A percentile compares a stretch with the other conserved stretches of the same genome.
These are phyloP conservation scores for Papilio dardanus DNA, from an alignment of 1,140 invertebrate genomes.

Conservation along the genomic window DNA sequence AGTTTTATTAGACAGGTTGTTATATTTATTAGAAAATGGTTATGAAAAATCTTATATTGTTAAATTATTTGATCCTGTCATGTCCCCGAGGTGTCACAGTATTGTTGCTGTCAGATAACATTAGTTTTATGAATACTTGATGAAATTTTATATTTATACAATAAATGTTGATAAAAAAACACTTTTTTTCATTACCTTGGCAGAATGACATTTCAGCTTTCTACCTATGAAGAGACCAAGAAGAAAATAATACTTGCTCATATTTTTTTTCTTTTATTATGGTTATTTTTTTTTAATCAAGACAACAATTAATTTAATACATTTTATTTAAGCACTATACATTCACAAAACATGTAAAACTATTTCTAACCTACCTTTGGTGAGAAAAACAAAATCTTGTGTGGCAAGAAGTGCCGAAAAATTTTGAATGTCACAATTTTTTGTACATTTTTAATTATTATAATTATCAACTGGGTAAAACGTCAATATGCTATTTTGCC, in stretches of 20 bases:
- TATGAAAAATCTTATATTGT: constrained; percentile 86
- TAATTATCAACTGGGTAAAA: constrained; percentile 11
- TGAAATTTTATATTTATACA: constrained; percentile 7
- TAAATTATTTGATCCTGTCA: constrained; percentile 88
- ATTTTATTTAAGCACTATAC: constrained; percentile 5
- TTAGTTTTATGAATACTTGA: neutral
- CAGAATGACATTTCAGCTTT: neutral
- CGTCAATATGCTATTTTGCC: neutral
- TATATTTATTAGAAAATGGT: constrained; percentile 89
- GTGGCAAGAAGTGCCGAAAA: constrained; percentile 18
- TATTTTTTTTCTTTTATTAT: neutral
- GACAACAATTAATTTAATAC: neutral
- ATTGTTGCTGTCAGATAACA: constrained; percentile 83
- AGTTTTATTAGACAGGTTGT: constrained; percentile 91
- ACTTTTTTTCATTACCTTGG: neutral
- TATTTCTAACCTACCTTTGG: constrained; percentile 35
- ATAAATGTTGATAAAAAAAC: constrained; percentile 4
- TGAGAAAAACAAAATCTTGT: constrained; percentile 26
- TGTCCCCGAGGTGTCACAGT: constrained; percentile 90
- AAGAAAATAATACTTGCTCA: no score
- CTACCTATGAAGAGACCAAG: neutral
- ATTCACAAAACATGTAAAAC: constrained; percentile 17
- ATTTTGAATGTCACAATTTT: neutral
- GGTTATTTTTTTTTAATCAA: neutral
- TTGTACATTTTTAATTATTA: constrained; percentile 9